Evolutionary conservation across 2,113 vertebrate species (phyloP).

Genomic region (Zosterops borbonicus): DNA sequence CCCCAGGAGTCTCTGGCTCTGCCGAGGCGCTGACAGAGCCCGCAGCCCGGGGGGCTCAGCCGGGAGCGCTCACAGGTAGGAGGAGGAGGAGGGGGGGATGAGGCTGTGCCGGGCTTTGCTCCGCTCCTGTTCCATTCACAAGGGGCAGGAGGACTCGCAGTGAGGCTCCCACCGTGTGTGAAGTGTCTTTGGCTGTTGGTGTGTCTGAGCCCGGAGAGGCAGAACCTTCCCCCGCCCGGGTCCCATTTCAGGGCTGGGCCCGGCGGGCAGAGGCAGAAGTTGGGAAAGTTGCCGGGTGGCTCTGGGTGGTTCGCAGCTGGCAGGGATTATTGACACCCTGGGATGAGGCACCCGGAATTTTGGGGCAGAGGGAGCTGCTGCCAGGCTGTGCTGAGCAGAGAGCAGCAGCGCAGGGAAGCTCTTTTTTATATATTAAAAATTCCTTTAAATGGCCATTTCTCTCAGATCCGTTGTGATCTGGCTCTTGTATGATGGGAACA

Average conservation of each 20-base stretch:
- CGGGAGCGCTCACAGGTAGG: not conserved
- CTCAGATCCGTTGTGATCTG: not conserved
- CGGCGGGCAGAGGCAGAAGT: not conserved
- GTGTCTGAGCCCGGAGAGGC: not conserved
- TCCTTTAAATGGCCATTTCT: not conserved
- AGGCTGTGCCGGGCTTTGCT: not conserved
- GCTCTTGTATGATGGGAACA: not conserved
- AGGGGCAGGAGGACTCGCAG: not conserved
- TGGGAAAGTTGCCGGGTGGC: not conserved
- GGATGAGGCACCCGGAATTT: not conserved
- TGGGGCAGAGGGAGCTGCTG: not conserved
- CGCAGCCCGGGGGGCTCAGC: not conserved
- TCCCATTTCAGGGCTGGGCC: not conserved
- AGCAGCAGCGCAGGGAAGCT: not conserved
- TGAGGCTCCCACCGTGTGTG: not conserved
- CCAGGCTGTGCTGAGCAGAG: not conserved
- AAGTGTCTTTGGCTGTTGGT: not conserved
- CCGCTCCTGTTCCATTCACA: accelerated
- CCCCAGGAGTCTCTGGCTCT: not conserved
- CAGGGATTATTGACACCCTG: accelerated
- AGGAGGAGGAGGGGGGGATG: not conserved
- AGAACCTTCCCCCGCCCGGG: not conserved
- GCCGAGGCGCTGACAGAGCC: not conserved
- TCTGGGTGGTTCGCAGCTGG: not conserved
- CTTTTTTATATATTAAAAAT: not conserved